phyloP scores from a whole-genome alignment of 2,797 vertebrate species.

The Phaenicophaeus curvirostris region DNA sequence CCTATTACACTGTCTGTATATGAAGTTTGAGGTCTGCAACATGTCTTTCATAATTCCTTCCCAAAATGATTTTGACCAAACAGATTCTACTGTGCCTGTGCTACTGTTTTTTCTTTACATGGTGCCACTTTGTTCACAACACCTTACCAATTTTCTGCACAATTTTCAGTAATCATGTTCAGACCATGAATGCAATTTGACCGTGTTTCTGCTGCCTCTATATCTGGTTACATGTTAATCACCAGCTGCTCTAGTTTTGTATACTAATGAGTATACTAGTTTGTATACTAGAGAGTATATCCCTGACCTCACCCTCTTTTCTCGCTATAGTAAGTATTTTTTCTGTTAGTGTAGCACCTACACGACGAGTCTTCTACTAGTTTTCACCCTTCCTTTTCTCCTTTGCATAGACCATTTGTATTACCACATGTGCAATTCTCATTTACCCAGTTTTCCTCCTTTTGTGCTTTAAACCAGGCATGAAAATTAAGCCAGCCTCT shows the following conservation, averaged over 20 bases:
- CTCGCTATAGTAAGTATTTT: neutral
- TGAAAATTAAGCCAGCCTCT: neutral
- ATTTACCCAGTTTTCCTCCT: neutral
- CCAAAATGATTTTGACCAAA: neutral
- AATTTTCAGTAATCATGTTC: neutral
- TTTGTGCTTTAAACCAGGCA: neutral
- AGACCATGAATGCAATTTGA: neutral
- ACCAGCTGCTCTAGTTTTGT: neutral
- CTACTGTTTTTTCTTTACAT: neutral
- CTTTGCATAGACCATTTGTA: neutral
- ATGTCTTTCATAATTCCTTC: neutral
- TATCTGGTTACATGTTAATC: neutral
- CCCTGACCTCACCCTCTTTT: neutral
- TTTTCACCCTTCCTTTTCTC: neutral
- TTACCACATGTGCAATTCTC: neutral
- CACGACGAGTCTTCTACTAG: neutral
- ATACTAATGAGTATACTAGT: neutral
- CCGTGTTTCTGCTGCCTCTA: accelerated
- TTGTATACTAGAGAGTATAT: neutral
- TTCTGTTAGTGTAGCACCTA: neutral
- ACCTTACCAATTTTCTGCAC: neutral
- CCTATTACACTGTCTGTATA: neutral
- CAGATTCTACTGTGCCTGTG: neutral
- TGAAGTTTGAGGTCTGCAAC: neutral
- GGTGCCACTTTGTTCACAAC: neutral